Evolutionary conservation across 1,140 invertebrate genomes (phyloP), one percentile per base, ranked within the genome.

Genomic region (Daktulosphaira vitifoliae): DNA sequence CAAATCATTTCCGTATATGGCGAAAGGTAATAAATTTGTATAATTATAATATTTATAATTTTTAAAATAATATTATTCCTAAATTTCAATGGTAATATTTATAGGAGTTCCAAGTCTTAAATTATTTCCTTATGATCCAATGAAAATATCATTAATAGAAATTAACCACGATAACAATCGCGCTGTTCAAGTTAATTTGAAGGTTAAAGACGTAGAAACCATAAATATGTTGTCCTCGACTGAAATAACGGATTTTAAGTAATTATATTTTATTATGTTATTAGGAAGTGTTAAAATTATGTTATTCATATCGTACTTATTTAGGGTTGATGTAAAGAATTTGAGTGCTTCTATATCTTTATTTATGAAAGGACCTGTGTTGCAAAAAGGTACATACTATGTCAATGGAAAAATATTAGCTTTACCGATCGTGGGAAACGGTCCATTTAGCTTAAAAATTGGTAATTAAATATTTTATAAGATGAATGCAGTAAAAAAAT

Each of bases 61-160:
- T 25, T n/a, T 1, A 54, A 39, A 9, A 1, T 8, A 3, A 23
- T 15, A 15, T 33, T 26, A 13, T 16, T 3, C 20, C 18, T 20
- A 5, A 22, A 20, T 38, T 16, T 20, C 9, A 33, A 33, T 16
- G 15, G 9, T 18, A 18, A n/a, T 15, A 38, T 33, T 67, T 65
- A 11, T 44, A 73, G 71, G 71, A 48, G 37, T 67, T 22, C 68
- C 66, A 2, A 66, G 33, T n/a, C 53, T 76, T 15, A 73, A 73
- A 15, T 42, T 77, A n/a, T 29, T 53, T 8, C 52, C 69, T 0
- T 46, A 76, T 1, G 73, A 76, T 56, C 69, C 72, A 5, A 48
- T 76, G 1, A 15, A 46, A 16, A 67, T 76, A 2, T 44, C 68
- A 49, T 29, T 66, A 8, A 26, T 75, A 22, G 29, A 68, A n/a